Conservation (phyloP, 2,113 vertebrate genomes). For the Cinclus mexicanus region DNA sequence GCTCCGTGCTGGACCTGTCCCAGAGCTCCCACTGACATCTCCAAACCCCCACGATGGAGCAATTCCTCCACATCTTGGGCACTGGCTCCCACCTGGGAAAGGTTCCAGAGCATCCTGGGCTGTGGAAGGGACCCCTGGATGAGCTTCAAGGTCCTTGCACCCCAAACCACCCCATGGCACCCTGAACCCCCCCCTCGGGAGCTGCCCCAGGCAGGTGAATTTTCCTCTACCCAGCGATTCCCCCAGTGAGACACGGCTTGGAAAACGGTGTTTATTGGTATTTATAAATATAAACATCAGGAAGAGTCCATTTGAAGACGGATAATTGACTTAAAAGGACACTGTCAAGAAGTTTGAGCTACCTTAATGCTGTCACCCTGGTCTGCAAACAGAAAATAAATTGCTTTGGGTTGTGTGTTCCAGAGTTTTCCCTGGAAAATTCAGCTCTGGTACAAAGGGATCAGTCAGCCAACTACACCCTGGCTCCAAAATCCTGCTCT, state of each 20-base stretch:
- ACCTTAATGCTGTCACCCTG: conserved; percentile 31
- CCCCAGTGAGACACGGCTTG: background rate
- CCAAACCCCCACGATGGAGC: fast-evolving
- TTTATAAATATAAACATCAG: conserved; percentile 67
- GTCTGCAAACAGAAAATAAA: background rate
- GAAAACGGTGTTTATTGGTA: conserved; percentile 66
- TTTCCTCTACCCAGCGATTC: background rate
- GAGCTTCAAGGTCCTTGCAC: fast-evolving
- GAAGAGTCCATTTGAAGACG: conserved; percentile 47
- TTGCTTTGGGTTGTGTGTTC: conserved; percentile 3
- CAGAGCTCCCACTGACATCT: fast-evolving
- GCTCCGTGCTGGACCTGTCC: fast-evolving
- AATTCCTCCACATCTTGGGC: fast-evolving
- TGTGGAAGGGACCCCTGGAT: fast-evolving
- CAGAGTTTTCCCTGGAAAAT: background rate
- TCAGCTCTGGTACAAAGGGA: background rate
- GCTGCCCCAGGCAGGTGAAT: fast-evolving
- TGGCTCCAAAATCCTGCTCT: fast-evolving
- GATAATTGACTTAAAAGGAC: conserved; percentile 50
- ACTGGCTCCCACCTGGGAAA: background rate
- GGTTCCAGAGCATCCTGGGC: background rate
- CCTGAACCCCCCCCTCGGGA: fast-evolving
- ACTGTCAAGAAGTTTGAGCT: conserved; percentile 35
- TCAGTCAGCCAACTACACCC: background rate
- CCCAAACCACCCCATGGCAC: background rate